Evolutionary conservation across 1,140 invertebrate species (phyloP), one percentile per base, ranked within the genome.

Genomic region (Drosophila subpulchrella): DNA sequence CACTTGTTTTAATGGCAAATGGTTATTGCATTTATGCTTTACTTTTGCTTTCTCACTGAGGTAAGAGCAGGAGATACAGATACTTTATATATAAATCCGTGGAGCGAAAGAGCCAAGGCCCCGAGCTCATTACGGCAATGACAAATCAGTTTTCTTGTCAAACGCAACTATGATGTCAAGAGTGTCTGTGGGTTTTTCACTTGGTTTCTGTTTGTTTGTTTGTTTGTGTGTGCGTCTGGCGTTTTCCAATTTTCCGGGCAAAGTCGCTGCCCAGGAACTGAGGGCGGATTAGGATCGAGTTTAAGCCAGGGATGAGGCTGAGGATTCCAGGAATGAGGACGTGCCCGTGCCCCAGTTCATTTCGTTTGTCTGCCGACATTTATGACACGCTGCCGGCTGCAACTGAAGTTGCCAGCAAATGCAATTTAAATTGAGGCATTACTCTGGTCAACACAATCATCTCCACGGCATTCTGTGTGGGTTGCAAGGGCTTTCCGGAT

Each of bases 101-200:
- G 48, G 8, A 39, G 68, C 54, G 10, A 47, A 46, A 59, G 61
- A 71, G 55, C 72, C 70, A 79, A 65, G 71, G 83, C 83, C 63
- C 62, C 61, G 20, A 89, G 83, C 83, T 88, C 72, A 89, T 89
- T 88, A 88, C 79, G 38, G 60, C 66, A 46, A 88, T 88, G 83
- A 88, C 84, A 88, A 88, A 88, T 88, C 83, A 89, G 83, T 88
- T 88, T 86, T 88, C 83, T 61, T 86, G 83, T 89, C 83, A 86
- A 88, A 83, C 65, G 63, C 78, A 86, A 74, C 72, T 63, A 68
- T 46, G 73, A 71, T 71, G 83, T 78, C 78, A 86, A 86, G 67
- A 78, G 80, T 85, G 54, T 75, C 63, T 71, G 63, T 50, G 62
- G 62, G 24, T 24, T 17, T 30, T 48, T 12, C 47, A 27, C 59